phyloP scores from a whole-genome alignment of 2,797 vertebrate genomes.

The Coracias cyanogaster region DNA sequence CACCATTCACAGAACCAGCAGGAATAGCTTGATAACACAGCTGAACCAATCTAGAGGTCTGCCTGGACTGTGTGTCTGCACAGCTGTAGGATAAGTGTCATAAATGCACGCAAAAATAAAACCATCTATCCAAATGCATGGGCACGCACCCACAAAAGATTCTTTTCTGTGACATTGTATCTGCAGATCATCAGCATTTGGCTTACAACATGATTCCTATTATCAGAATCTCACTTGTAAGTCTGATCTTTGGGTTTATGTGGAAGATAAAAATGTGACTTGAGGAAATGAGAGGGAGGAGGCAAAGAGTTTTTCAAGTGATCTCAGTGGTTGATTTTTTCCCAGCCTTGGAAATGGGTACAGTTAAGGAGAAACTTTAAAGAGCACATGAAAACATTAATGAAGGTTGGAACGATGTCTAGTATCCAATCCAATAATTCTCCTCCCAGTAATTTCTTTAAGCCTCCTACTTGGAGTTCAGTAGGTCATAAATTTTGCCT shows the following conservation, averaged over 20 bases:
- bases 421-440: slow-evolving; percentile 47
- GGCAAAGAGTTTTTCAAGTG: slow-evolving; percentile 27
- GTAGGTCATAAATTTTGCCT: slow-evolving; percentile 65
- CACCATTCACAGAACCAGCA: neutral
- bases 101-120: neutral
- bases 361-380: slow-evolving; percentile 25
- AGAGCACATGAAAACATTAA: slow-evolving; percentile 22
- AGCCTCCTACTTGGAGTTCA: slow-evolving; percentile 43
- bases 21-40: neutral
- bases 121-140: neutral
- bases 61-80: neutral
- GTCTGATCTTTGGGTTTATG: slow-evolving; percentile 9
- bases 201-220: neutral
- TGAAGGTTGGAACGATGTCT: slow-evolving; percentile 50
- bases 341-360: slow-evolving; percentile 8
- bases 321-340: slow-evolving; percentile 15
- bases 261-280: slow-evolving; percentile 2
- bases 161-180: neutral
- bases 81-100: neutral
- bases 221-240: slow-evolving; percentile 9
- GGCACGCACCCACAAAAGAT: neutral
- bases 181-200: slow-evolving; percentile 21
- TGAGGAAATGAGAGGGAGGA: slow-evolving; percentile 25
- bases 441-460: slow-evolving; percentile 61
- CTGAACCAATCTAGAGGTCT: neutral